Conservation (phyloP, 1,140 invertebrate genomes). For the Formica selysi region DNA sequence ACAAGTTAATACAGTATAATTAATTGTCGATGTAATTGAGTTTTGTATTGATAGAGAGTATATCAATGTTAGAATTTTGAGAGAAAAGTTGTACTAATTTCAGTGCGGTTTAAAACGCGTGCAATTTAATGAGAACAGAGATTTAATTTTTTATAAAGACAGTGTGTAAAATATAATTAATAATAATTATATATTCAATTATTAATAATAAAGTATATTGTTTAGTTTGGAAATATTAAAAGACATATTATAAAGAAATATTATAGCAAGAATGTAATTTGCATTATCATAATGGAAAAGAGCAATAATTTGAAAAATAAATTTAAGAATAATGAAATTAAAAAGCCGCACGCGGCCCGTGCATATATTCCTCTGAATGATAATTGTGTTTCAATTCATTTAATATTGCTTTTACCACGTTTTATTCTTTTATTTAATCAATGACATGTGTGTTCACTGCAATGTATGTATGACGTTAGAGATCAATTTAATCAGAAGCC, state of each 20-base stretch:
- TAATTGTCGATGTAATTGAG: background rate
- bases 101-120: background rate
- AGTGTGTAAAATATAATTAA: background rate
- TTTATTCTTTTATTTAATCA: conserved; percentile 11
- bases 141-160: background rate
- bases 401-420: background rate
- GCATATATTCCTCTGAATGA: background rate
- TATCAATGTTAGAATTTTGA: background rate
- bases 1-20: background rate
- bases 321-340: conserved; percentile 9
- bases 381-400: background rate
- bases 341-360: background rate
- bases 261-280: background rate
- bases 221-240: no score
- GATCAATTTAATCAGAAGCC: conserved; percentile 33
- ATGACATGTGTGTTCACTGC: background rate
- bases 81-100: background rate
- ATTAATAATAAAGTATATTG: background rate
- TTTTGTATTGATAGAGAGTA: background rate
- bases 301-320: background rate
- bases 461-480: conserved; percentile 16
- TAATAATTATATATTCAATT: background rate
- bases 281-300: background rate
- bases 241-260: background rate
- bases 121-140: background rate